Evolutionary conservation across 2,888 invertebrate genomes (phyloP), one percentile per base, ranked within the genome.

Genomic region (Diarsia dahlii): DNA sequence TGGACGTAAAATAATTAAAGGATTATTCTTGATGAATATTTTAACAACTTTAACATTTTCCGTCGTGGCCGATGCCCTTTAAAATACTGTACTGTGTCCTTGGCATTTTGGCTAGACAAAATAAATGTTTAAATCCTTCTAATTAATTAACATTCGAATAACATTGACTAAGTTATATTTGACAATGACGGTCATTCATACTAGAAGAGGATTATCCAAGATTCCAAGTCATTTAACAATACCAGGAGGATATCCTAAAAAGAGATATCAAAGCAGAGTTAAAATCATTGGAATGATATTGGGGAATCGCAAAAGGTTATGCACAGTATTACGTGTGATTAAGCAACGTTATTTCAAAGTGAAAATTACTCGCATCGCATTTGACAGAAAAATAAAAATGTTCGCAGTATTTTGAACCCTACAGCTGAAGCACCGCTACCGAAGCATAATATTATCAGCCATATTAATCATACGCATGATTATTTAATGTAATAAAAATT

Each of bases 101-200:
- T 56, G 12, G 56, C 13, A 46, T 28, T 70, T 48, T 34, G 23
- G 48, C 45, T 60, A 60, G 10, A 71, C 23, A n/a, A 28, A 18
- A 39, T n/a, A 50, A 73, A 34, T 72, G 13, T 23, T 39, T 20
- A 15, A 60, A 50, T 45, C 48, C 48, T 28, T 10, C 6, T 3
- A 73, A 39, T 70, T 39, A 15, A 69, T 48, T 70, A 34, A 50
- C 34, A 15, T 23, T 74, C 15, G 3, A n/a, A 60, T 45, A 60
- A 45, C 8, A 56, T n/a, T 46, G 48, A 23, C 8, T 23, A 1
- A 18, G 34, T 48, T 23, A 8, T 68, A n/a, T 60, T 60, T 45
- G 58, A 9, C 60, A 23, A 13, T 48, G 18, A 69, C 48, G 18
- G 5, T 34, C 20, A 46, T 18, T 46, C 10, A 28, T 46, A 23